Percentiles rank a stretch among this genome's conserved stretches.
Evolutionary conservation across 2,888 invertebrate species (phyloP).

Genomic region (Odontothrips loti): DNA sequence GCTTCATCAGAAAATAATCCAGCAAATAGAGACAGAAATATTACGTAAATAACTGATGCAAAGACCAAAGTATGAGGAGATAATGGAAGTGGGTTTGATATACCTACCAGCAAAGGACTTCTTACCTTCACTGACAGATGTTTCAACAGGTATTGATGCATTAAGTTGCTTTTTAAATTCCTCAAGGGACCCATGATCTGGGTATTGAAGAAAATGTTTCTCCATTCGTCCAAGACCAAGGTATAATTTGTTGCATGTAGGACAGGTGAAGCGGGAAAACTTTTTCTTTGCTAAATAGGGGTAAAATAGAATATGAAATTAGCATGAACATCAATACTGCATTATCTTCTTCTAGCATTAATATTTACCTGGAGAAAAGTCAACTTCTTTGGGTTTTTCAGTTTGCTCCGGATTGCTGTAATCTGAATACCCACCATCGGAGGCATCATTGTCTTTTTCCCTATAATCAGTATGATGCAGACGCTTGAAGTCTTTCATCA

Average conservation of each 20-base stretch:
- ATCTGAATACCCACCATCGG: conserved; percentile 57
- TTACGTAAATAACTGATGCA: too few relatives aligned
- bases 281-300: conserved; percentile 45
- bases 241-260: conserved; percentile 61
- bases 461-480: conserved; percentile 46
- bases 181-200: conserved; percentile 52
- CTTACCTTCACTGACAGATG: neutral
- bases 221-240: conserved; percentile 57
- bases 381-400: conserved; percentile 30
- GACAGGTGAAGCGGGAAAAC: conserved; percentile 55
- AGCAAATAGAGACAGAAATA: too few relatives aligned
- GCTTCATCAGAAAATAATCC: too few relatives aligned
- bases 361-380: conserved; percentile 34
- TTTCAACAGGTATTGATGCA: neutral
- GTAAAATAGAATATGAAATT: conserved; percentile 20
- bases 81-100: too few relatives aligned
- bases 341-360: neutral
- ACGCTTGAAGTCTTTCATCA: conserved; percentile 58
- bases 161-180: conserved; percentile 15
- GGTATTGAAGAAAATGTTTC: conserved; percentile 58
- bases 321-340: neutral
- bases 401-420: conserved; percentile 47
- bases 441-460: conserved; percentile 52
- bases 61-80: too few relatives aligned
- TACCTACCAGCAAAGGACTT: too few relatives aligned